Percentiles rank a stretch among this genome's conserved stretches.
Evolutionary conservation across 2,113 vertebrate species (phyloP).

Genomic region (Neofelis nebulosa): DNA sequence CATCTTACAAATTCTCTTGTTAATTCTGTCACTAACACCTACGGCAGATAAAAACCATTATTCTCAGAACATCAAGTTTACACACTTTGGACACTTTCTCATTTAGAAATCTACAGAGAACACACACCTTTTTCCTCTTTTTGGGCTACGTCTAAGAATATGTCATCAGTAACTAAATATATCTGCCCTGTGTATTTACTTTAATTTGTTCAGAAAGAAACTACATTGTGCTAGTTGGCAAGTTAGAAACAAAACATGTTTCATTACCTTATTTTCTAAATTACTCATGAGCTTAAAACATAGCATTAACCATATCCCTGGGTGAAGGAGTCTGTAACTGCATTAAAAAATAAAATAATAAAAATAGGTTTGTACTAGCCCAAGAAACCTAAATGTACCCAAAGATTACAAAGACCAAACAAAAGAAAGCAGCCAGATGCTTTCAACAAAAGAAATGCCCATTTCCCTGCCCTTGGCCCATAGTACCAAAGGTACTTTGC

Average conservation of each 20-base stretch:
- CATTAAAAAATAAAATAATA: background rate
- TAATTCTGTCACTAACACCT: background rate
- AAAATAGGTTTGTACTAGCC: background rate
- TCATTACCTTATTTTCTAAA: background rate
- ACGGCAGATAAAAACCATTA: background rate
- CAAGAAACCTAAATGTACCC: background rate
- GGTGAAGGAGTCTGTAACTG: background rate
- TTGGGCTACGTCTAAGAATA: background rate
- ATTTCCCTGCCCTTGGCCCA: background rate
- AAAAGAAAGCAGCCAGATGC: background rate
- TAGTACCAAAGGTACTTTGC: background rate
- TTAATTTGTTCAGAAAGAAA: constrained; percentile 6
- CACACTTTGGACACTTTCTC: background rate
- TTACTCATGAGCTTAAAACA: background rate
- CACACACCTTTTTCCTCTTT: background rate
- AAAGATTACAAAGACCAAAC: background rate
- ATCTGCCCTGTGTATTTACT: background rate
- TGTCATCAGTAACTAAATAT: background rate
- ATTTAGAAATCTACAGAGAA: background rate
- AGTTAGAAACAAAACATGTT: background rate
- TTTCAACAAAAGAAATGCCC: background rate
- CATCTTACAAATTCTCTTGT: background rate
- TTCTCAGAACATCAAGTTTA: background rate
- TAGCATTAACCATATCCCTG: background rate
- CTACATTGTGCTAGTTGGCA: background rate